Conservation (phyloP, 2,797 vertebrate genomes). For the Eulemur rubriventer region DNA sequence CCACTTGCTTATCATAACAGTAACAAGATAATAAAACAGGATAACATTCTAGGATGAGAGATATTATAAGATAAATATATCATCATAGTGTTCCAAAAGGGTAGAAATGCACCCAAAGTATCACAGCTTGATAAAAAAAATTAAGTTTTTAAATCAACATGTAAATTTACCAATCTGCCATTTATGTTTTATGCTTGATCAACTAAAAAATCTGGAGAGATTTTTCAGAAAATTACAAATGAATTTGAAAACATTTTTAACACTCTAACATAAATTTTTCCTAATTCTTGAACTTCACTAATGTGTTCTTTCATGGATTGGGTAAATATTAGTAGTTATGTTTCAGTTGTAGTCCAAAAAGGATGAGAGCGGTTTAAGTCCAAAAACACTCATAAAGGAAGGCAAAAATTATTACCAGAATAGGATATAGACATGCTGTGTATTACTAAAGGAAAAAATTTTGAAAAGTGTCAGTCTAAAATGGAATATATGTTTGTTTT, state of each 20-base stretch:
- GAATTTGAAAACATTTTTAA: neutral
- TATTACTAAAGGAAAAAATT: neutral
- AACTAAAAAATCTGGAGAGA: neutral
- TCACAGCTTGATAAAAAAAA: neutral
- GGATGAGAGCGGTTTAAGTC: neutral
- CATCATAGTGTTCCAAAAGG: neutral
- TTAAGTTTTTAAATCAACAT: neutral
- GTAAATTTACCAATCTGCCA: neutral
- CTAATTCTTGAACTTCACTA: neutral
- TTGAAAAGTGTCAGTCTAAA: conserved; percentile 11
- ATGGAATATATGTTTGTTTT: conserved; percentile 46
- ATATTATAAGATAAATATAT: neutral
- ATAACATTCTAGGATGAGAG: neutral
- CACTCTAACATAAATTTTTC: neutral
- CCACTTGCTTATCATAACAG: neutral
- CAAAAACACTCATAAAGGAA: neutral
- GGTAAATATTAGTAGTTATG: neutral
- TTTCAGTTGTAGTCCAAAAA: neutral
- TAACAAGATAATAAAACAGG: neutral
- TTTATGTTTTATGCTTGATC: neutral
- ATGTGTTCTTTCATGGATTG: neutral
- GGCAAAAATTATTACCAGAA: neutral
- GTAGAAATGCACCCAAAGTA: neutral
- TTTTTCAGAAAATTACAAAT: conserved; percentile 8
- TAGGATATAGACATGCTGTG: neutral